Evolutionary conservation across 2,797 vertebrate genomes (phyloP).

Genomic region (Thunnus albacares): DNA sequence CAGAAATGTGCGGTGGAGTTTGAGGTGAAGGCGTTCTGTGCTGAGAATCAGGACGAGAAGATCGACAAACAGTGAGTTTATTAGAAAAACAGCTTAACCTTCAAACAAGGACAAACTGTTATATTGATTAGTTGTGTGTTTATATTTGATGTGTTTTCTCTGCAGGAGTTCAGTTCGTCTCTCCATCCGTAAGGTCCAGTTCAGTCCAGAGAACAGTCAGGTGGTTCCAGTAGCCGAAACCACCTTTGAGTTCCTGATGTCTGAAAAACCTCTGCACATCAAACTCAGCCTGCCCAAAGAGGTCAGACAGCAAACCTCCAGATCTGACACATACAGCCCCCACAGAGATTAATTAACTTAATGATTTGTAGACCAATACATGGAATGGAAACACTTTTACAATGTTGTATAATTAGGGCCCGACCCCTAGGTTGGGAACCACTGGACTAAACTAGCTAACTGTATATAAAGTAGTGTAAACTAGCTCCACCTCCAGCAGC

Average conservation of each 20-base stretch:
- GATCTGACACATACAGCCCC: no score
- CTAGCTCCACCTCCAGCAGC: no score
- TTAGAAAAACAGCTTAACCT: background rate
- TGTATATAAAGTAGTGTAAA: no score
- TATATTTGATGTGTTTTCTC: background rate
- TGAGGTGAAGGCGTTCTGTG: conserved; percentile 92
- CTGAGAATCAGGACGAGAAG: conserved; percentile 87
- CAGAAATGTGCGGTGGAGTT: conserved; percentile 95
- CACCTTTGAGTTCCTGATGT: conserved; percentile 94
- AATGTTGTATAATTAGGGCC: no score
- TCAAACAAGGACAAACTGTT: background rate
- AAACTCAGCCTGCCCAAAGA: conserved; percentile 90
- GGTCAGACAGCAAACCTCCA: conserved; percentile 75
- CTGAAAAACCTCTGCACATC: conserved; percentile 91
- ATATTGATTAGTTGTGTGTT: background rate
- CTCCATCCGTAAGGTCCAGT: conserved; percentile 93
- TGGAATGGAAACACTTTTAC: no score
- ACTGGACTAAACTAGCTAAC: no score
- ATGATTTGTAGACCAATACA: no score
- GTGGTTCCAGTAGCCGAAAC: conserved; percentile 86
- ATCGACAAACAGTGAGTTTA: conserved; percentile 88
- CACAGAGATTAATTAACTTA: no score
- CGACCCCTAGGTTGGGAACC: no score
- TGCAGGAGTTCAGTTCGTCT: conserved; percentile 90
- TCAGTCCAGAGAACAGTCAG: conserved; percentile 80